These are phyloP conservation scores for Oryzias curvinotus DNA, from an alignment of 2,113 vertebrate species.

Conservation along the genomic window DNA sequence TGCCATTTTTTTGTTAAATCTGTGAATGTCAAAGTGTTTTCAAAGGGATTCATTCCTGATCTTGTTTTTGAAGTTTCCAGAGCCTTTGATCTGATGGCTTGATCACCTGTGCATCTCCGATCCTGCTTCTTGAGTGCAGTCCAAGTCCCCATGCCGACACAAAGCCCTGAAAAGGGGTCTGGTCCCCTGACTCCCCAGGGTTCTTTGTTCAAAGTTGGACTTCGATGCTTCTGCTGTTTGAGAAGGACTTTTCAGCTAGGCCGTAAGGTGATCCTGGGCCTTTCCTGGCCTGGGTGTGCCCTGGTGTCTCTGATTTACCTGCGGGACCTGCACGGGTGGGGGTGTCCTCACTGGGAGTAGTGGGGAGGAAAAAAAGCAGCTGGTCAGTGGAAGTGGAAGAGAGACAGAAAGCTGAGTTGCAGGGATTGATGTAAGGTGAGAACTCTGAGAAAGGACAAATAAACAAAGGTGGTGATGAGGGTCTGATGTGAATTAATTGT, in stretches of 20 bases:
- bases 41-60: no score
- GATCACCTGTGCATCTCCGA: slow-evolving; percentile 16
- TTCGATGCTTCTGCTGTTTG: slow-evolving; percentile 46
- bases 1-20: no score
- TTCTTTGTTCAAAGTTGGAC: slow-evolving; percentile 59
- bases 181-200: slow-evolving; percentile 58
- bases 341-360: slow-evolving; percentile 14
- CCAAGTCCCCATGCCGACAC: slow-evolving; percentile 45
- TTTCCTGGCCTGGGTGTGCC: slow-evolving; percentile 72
- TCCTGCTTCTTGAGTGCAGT: slow-evolving; percentile 31
- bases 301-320: slow-evolving; percentile 73
- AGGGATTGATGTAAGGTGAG: slow-evolving; percentile 72
- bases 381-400: slow-evolving; percentile 48
- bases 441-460: slow-evolving; percentile 76
- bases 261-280: slow-evolving; percentile 75
- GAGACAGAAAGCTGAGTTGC: slow-evolving; percentile 14
- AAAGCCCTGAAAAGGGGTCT: slow-evolving; percentile 62
- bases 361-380: slow-evolving; percentile 46
- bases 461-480: slow-evolving; percentile 74
- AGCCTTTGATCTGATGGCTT: background rate
- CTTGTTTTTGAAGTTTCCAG: no score
- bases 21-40: no score
- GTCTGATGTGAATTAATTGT: slow-evolving; percentile 70
- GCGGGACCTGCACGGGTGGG: slow-evolving; percentile 57
- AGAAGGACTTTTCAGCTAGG: slow-evolving; percentile 74